Evolutionary conservation across 92 coral and sea anemone genomes (phyloP), one percentile per base, ranked within the genome.

Genomic region (Phenganax marumi): DNA sequence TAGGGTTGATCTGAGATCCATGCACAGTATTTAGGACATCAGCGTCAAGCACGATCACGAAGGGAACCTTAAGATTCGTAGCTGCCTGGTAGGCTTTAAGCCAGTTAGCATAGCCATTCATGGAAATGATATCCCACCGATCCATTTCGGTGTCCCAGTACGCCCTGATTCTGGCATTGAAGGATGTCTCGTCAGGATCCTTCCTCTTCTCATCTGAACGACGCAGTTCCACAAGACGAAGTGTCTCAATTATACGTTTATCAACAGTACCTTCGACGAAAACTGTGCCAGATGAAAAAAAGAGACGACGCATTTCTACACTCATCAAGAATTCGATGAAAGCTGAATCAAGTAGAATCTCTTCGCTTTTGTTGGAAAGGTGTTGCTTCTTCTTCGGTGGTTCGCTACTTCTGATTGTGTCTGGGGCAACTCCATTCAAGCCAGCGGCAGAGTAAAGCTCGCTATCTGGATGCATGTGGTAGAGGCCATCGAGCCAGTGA

Each of bases 261-360:
- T 84, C 87, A 12, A 75, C 12, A n/a, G 21, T 66, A 22, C 84
- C 87, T 55, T 84, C 87, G 16, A 84, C 87, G 18, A 84, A 75
- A 53, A 74, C 52, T 53, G 52, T 7, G 11, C 75, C 75, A 1
- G 84, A 73, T 2, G 87, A 66, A 24, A 65, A 84, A 51, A 68
- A 76, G 13, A 49, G 23, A 49, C 79, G 71, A 17, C 87, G 62
- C 76, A 62, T 63, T 47, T 75, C 73, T 0, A 60, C 58, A 3
- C 58, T 61, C 75, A 73, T 47, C 82, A 73, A 73, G 6, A 83
- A 12, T 13, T 47, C 68, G 39, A 81, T 25, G 17, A 52, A 68
- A 8, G 12, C 48, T 6, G 73, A 9, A 18, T 24, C n/a, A 0
- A 68, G n/a, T 8, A 1, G 12, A 14, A 19, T 68, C n/a, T 68